A percentile compares a stretch with the other conserved stretches of the same genome.
These are phyloP conservation scores for Drosophila robusta DNA, from an alignment of 2,888 invertebrate genomes.

Conservation along the genomic window DNA sequence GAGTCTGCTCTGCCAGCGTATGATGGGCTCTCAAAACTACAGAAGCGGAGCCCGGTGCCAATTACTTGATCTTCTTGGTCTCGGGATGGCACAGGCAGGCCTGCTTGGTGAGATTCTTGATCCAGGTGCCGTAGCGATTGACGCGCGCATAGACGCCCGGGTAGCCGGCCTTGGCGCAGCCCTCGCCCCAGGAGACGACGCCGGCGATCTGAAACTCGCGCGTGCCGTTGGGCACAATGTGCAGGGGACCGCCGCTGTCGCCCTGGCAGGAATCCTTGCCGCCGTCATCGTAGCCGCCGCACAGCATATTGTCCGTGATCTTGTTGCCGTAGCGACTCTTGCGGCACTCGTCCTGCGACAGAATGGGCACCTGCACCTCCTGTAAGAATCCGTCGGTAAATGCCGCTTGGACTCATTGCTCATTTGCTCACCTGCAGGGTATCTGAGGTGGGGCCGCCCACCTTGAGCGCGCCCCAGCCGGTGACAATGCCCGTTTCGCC, in stretches of 20 bases:
- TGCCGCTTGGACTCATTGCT: fast-evolving
- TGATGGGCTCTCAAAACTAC: neutral
- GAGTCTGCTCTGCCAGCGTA: constrained; percentile 17
- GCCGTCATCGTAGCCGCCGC: constrained; percentile 83
- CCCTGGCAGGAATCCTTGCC: constrained; percentile 84
- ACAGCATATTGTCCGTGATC: constrained; percentile 84
- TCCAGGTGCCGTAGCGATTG: constrained; percentile 90
- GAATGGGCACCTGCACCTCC: constrained; percentile 91
- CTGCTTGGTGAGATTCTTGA: constrained; percentile 88
- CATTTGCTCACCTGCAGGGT: constrained; percentile 88
- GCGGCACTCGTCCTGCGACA: constrained; percentile 87
- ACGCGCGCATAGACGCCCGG: constrained; percentile 93
- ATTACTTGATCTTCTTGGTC: constrained; percentile 83
- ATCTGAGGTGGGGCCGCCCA: constrained; percentile 89
- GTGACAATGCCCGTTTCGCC: constrained; percentile 87
- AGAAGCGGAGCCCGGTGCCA: neutral
- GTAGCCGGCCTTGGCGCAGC: constrained; percentile 85
- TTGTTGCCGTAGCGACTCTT: constrained; percentile 83
- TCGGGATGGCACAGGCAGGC: constrained; percentile 88
- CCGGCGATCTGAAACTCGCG: constrained; percentile 86
- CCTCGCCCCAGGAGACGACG: constrained; percentile 88
- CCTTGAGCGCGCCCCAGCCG: constrained; percentile 92
- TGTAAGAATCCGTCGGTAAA: constrained; percentile 75
- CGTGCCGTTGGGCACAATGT: constrained; percentile 77
- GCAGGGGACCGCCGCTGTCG: constrained; percentile 84